Conservation (phyloP, 2,797 vertebrate species). For the Buceros bicornis region DNA sequence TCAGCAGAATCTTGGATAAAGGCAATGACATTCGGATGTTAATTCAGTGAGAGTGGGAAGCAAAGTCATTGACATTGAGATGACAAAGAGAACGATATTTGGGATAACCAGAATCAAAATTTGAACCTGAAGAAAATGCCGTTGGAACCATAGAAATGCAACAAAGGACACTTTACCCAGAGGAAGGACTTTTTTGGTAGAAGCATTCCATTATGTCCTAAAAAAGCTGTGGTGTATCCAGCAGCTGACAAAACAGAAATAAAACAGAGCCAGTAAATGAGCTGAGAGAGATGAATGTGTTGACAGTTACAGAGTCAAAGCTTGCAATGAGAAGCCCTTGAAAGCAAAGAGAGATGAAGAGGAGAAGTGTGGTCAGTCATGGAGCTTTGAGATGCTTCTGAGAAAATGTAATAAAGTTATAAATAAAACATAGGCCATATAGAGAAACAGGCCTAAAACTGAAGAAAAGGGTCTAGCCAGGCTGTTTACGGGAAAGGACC, state of each 20-base stretch:
- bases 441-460: not conserved
- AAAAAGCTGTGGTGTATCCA: not conserved
- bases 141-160: not conserved
- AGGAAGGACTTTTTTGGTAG: not conserved
- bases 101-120: not conserved
- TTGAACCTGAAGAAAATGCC: not conserved
- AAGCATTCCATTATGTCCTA: not conserved
- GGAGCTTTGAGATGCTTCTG: not conserved
- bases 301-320: not conserved
- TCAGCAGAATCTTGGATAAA: not conserved
- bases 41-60: not conserved
- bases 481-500: not conserved
- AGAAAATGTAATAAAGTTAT: not conserved
- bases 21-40: not conserved
- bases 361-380: not conserved
- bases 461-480: not conserved
- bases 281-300: not conserved
- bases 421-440: not conserved
- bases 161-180: not conserved
- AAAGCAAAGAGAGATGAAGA: not conserved
- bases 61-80: not conserved
- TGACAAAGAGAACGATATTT: not conserved
- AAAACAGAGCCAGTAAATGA: not conserved
- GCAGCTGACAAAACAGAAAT: not conserved
- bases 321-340: not conserved